Conservation (phyloP, 2,797 vertebrate species). For the Muscicapa striata region DNA sequence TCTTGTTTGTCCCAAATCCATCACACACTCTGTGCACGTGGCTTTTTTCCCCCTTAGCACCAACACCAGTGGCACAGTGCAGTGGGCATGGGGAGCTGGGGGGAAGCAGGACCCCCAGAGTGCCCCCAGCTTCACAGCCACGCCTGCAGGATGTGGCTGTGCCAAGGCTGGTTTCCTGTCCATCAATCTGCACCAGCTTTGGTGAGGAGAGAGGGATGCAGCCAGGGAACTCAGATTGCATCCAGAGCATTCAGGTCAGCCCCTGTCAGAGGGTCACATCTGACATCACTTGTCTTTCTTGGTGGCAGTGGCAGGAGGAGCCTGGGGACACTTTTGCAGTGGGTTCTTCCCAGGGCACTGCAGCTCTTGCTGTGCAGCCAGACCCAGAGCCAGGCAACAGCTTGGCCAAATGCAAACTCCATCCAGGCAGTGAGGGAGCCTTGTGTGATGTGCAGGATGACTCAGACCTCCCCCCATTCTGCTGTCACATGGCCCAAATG, state of each 20-base stretch:
- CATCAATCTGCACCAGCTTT: background rate
- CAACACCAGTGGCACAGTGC: background rate
- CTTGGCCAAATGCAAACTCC: background rate
- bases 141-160: background rate
- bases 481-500: background rate
- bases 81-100: too few relatives aligned
- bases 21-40: fast-evolving
- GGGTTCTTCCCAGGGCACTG: background rate
- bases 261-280: background rate
- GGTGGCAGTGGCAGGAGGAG: background rate
- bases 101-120: background rate
- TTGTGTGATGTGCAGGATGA: background rate
- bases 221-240: background rate
- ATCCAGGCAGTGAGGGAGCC: background rate
- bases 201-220: background rate
- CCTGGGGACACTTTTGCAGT: background rate
- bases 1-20: background rate
- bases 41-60: background rate
- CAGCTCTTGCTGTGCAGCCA: background rate
- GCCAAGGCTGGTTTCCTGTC: background rate
- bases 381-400: background rate
- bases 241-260: background rate
- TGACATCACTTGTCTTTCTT: background rate
- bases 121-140: background rate
- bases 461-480: constrained; percentile 32